A percentile compares a stretch with the other conserved stretches of the same genome.
phyloP scores from a whole-genome alignment of 2,888 invertebrate genomes.

The Vesta saturnalis region DNA sequence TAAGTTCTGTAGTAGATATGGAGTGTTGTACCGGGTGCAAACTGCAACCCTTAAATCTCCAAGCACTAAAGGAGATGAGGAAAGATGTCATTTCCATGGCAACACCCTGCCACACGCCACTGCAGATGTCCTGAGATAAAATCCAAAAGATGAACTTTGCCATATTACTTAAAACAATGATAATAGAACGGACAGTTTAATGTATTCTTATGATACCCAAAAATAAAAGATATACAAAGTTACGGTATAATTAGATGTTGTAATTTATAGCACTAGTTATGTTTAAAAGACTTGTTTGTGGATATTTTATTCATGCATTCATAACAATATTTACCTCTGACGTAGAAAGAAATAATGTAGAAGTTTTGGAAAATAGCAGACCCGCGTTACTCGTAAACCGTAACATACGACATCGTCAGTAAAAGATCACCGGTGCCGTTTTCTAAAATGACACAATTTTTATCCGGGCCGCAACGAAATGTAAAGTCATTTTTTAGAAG shows the following conservation, averaged over 20 bases:
- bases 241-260: too few relatives aligned
- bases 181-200: slow-evolving; percentile 14
- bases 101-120: slow-evolving; percentile 49
- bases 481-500: slow-evolving; percentile 24
- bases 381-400: slow-evolving; percentile 48
- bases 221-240: too few relatives aligned
- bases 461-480: slow-evolving; percentile 41
- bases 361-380: slow-evolving; percentile 10
- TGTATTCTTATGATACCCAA: too few relatives aligned
- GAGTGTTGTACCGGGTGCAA: slow-evolving; percentile 25
- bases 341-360: slow-evolving; percentile 7
- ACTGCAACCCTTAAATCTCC: slow-evolving; percentile 44
- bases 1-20: slow-evolving; percentile 9
- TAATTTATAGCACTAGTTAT: background rate
- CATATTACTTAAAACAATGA: slow-evolving; percentile 21
- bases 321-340: background rate
- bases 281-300: background rate
- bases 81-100: slow-evolving; percentile 53
- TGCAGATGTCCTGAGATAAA: slow-evolving; percentile 44
- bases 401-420: slow-evolving; percentile 50
- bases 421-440: slow-evolving; percentile 46
- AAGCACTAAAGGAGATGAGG: slow-evolving; percentile 49
- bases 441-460: slow-evolving; percentile 49
- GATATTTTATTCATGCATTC: background rate
- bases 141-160: slow-evolving; percentile 21